Evolutionary conservation across 2,888 invertebrate genomes (phyloP), one percentile per base, ranked within the genome.

Genomic region (Phlogophora meticulosa): DNA sequence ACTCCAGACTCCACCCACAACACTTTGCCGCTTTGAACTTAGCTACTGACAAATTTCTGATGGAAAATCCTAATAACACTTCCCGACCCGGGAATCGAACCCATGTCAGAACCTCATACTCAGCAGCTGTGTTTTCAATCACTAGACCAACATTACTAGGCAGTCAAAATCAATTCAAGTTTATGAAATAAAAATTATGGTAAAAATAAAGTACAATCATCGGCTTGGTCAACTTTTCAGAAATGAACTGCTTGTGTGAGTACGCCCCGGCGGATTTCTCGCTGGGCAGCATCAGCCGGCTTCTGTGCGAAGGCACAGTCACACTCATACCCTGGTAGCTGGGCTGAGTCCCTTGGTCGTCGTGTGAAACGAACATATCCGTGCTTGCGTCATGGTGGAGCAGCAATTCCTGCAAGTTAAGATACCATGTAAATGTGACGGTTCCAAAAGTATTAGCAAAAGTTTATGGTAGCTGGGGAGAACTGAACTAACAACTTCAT

Each of bases 321-420:
- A 11, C 3, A 53, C 90, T 89, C 11, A 62, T 43, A 0, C 77
- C 86, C 15, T 67, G 53, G 0, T 88, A 87, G 42, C 85, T 85
- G 0, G 58, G 51, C 0, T 68, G 57, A 0, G 46, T 56, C 0
- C 15, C 9, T 2, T 40, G 57, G 2, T 80, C 81, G 0, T 73
- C 56, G 15, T 72, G 84, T 0, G 76, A 69, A 4, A 87, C 34
- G 3, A 84, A 59, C 5, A 62, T 46, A 2, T 89, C 88, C 48
- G 90, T 67, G 55, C 87, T 90, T 1, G 78, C 78, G 45, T 92
- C 91, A 65, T 91, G 84, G 7, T 87, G 88, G 0, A 90, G 66
- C 81, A 93, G 82, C 42, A 85, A 64, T 2, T 91, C 92, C 93
- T 93, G 70, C 13, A 66, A 59, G 4, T 13, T 42, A 28, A 22